phyloP scores from a whole-genome alignment of 2,888 invertebrate genomes.

The Pristionchus entomophagus region DNA sequence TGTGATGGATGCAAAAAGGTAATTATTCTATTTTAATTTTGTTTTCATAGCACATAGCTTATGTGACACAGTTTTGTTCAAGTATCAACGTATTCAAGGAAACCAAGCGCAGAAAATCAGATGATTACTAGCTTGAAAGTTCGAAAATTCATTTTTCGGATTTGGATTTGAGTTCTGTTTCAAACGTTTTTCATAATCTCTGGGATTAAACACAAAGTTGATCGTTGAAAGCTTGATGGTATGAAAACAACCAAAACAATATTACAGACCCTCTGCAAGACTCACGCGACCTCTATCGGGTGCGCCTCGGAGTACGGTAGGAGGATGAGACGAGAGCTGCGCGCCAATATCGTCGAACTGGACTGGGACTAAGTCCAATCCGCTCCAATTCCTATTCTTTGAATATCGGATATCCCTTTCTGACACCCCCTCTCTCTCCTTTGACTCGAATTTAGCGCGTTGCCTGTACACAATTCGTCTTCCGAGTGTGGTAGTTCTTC shows the following conservation, averaged over 20 bases:
- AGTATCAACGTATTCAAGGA: not conserved
- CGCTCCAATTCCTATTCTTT: not conserved
- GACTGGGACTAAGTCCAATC: conserved; percentile 58
- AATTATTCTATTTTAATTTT: conserved; percentile 37
- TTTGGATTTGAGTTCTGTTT: not conserved
- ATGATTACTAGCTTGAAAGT: not conserved
- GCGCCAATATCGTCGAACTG: conserved; percentile 65
- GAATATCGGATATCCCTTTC: too few relatives aligned
- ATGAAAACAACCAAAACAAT: too few relatives aligned
- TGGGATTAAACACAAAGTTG: too few relatives aligned
- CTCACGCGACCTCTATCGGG: conserved; percentile 59
- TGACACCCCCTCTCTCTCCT: not conserved
- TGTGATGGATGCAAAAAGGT: conserved; percentile 69
- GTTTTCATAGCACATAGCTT: too few relatives aligned
- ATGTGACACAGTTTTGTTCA: too few relatives aligned
- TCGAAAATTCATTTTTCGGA: too few relatives aligned
- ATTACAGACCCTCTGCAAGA: conserved; percentile 62
- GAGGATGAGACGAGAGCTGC: conserved; percentile 59
- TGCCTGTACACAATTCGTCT: conserved; percentile 22
- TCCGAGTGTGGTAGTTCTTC: not conserved
- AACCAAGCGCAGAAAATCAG: not conserved
- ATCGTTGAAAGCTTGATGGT: too few relatives aligned
- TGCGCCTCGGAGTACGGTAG: conserved; percentile 66
- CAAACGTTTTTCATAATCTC: too few relatives aligned
- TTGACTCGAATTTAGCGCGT: not conserved